Evolutionary conservation across 2,888 invertebrate genomes (phyloP).

Genomic region (Synergus japonicus): DNA sequence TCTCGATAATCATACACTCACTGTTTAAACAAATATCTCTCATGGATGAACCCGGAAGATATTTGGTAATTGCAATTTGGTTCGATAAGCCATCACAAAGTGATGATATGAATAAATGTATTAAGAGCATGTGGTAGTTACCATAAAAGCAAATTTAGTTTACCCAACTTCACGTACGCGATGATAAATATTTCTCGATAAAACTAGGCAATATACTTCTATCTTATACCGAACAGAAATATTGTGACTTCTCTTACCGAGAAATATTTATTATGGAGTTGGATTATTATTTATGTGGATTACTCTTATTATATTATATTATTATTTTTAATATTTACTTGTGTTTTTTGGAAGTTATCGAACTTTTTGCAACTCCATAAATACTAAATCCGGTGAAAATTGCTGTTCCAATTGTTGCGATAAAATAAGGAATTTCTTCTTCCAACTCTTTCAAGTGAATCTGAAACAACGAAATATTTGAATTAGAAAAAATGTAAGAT

Average conservation of each 20-base stretch:
- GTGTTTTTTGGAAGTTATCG: constrained; percentile 68
- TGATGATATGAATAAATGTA: not conserved
- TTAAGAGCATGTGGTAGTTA: too few relatives aligned
- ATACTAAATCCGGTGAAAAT: constrained; percentile 65
- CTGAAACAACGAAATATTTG: constrained; percentile 51
- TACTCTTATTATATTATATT: too few relatives aligned
- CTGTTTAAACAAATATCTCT: not conserved
- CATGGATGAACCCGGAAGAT: not conserved
- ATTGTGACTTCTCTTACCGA: too few relatives aligned
- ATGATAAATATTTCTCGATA: too few relatives aligned
- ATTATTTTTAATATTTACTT: constrained; percentile 59
- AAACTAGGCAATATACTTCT: too few relatives aligned
- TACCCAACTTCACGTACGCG: too few relatives aligned
- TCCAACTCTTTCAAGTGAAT: constrained; percentile 73
- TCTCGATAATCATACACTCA: not conserved
- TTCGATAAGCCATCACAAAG: not conserved
- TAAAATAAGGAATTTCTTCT: constrained; percentile 65
- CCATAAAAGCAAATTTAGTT: too few relatives aligned
- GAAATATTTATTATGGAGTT: too few relatives aligned
- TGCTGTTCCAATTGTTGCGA: constrained; percentile 61
- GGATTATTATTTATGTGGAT: too few relatives aligned
- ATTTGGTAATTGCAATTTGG: not conserved
- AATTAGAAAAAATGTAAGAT: not conserved
- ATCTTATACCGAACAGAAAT: too few relatives aligned
- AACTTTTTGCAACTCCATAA: constrained; percentile 62